Conservation (phyloP, 2,113 vertebrate species). For the Pedionomus torquatus region DNA sequence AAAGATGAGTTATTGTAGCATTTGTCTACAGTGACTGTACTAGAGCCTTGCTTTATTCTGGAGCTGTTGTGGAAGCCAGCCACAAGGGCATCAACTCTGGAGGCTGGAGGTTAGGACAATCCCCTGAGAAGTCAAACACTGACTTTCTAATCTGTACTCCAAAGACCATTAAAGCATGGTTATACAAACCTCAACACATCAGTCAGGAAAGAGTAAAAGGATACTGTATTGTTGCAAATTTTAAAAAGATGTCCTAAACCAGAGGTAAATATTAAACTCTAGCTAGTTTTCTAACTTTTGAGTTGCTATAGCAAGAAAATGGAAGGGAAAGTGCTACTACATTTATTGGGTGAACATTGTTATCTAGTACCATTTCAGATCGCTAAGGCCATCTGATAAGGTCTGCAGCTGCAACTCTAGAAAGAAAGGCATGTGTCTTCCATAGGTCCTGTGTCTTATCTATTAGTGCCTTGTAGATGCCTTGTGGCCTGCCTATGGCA, state of each 20-base stretch:
- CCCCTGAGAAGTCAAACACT: background rate
- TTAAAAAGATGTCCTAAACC: background rate
- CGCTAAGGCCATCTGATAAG: background rate
- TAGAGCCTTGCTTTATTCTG: background rate
- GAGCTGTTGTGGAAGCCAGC: background rate
- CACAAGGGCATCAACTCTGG: background rate
- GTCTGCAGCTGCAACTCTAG: background rate
- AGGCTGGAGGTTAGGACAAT: background rate
- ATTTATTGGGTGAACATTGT: background rate
- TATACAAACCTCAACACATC: background rate
- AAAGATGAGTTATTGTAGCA: background rate
- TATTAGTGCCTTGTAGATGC: background rate
- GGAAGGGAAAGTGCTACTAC: background rate
- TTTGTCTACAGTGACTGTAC: background rate
- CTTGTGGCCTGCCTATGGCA: background rate
- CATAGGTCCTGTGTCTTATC: background rate
- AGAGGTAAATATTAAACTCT: background rate
- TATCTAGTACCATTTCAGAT: background rate
- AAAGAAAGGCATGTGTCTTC: background rate
- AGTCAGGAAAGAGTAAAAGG: background rate
- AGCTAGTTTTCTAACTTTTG: background rate
- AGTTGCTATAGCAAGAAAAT: background rate
- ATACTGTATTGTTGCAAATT: background rate
- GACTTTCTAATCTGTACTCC: background rate
- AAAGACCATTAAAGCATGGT: background rate